phyloP scores from a whole-genome alignment of 2,797 vertebrate species.

The Mycteria americana region DNA sequence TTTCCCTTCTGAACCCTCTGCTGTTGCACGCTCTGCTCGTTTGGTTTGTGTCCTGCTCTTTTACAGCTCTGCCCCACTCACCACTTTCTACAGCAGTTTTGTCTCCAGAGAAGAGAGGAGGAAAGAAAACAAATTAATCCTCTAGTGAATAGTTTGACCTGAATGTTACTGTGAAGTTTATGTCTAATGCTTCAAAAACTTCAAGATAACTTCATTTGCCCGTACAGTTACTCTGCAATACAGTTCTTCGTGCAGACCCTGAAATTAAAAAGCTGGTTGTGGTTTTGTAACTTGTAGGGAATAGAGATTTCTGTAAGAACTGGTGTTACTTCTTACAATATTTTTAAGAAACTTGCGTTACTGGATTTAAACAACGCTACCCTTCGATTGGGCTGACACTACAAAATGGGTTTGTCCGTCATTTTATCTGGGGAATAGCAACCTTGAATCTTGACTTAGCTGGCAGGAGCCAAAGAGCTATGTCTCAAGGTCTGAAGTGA shows the following conservation, averaged over 20 bases:
- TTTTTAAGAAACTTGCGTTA: background rate
- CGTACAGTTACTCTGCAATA: background rate
- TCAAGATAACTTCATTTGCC: background rate
- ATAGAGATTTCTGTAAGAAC: background rate
- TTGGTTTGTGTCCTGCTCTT: background rate
- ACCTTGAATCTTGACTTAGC: constrained; percentile 24
- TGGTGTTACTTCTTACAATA: background rate
- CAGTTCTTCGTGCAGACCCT: background rate
- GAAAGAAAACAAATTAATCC: background rate
- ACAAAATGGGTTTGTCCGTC: background rate
- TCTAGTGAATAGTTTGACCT: background rate
- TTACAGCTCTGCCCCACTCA: background rate
- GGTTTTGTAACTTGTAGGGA: background rate
- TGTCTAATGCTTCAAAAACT: background rate
- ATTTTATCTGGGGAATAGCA: background rate
- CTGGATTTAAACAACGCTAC: background rate
- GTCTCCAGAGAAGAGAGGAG: background rate
- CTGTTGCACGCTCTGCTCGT: background rate
- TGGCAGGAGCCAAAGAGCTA: background rate
- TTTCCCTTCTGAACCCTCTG: background rate
- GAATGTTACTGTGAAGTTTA: background rate
- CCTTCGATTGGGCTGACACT: background rate
- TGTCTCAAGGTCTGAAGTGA: constrained; percentile 43
- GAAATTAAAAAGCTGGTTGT: background rate
- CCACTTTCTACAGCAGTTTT: background rate